Percentiles rank a stretch among this genome's conserved stretches.
These are phyloP conservation scores for Meteorus colon DNA, from an alignment of 2,888 invertebrate species.

Conservation along the genomic window DNA sequence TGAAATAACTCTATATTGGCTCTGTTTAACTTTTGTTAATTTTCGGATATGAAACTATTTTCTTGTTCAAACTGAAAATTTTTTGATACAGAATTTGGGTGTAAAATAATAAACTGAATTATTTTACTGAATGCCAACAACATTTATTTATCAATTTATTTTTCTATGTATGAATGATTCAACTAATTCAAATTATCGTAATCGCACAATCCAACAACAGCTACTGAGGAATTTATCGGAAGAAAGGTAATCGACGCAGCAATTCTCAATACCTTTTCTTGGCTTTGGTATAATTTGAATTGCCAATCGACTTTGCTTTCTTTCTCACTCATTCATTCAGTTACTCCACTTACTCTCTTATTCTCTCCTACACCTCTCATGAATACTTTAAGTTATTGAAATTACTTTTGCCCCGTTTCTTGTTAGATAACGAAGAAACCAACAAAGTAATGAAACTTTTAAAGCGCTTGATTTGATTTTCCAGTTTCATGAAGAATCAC, in stretches of 20 bases:
- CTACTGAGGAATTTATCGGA: constrained; percentile 1
- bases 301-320: constrained; percentile 33
- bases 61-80: no score
- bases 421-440: constrained; percentile 24
- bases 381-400: constrained; percentile 28
- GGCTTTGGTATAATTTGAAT: constrained; percentile 34
- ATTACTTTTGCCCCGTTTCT: constrained; percentile 35
- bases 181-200: constrained; percentile 11
- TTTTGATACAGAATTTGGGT: no score
- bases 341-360: constrained; percentile 3
- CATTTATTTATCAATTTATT: no score
- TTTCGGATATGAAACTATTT: no score
- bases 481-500: neutral
- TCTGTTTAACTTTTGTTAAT: no score
- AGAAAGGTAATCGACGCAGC: constrained; percentile 21
- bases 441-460: constrained; percentile 26
- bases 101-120: no score
- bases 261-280: constrained; percentile 10
- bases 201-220: neutral
- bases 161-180: neutral
- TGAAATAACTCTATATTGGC: no score
- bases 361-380: neutral
- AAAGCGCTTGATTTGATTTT: constrained; percentile 25
- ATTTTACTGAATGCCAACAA: no score
- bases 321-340: constrained; percentile 5